A percentile compares a stretch with the other conserved stretches of the same genome.
Conservation (phyloP, 2,888 invertebrate species). For the Carabus problematicus region DNA sequence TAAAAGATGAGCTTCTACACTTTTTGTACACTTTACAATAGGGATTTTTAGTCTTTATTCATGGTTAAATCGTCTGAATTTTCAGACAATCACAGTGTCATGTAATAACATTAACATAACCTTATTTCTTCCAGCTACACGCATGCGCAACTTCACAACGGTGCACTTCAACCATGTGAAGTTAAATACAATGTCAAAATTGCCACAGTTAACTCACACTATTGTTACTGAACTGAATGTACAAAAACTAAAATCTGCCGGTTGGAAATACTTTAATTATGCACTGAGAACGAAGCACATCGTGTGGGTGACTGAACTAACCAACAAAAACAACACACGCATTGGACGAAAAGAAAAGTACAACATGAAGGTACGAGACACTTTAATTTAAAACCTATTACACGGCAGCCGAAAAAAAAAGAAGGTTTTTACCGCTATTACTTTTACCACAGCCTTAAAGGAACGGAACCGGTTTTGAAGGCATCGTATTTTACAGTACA, state of each 20-base stretch:
- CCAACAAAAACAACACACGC: neutral
- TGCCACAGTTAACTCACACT: conserved; percentile 28
- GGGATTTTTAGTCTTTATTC: too few species aligned
- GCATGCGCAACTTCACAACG: neutral
- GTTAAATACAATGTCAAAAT: conserved; percentile 6
- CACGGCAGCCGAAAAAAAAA: neutral
- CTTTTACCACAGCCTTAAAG: neutral
- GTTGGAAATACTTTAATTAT: conserved; percentile 20
- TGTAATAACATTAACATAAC: too few species aligned
- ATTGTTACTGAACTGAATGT: conserved; percentile 16
- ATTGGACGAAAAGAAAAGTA: conserved; percentile 24
- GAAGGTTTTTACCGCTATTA: conserved; percentile 6
- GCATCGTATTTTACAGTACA: too few species aligned
- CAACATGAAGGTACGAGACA: neutral
- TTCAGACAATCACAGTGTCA: too few species aligned
- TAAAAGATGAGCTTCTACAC: too few species aligned
- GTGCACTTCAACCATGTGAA: conserved; percentile 31
- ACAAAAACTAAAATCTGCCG: neutral
- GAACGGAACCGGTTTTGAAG: conserved; percentile 1
- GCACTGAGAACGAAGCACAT: conserved; percentile 3
- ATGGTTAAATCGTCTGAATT: too few species aligned
- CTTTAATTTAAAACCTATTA: too few species aligned
- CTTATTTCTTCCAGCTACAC: too few species aligned
- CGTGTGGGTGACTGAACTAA: neutral
- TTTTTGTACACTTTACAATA: too few species aligned